Base-by-base conservation (phyloP, 2,797 vertebrate genomes). In the Enteromius paludinosus region DNA sequence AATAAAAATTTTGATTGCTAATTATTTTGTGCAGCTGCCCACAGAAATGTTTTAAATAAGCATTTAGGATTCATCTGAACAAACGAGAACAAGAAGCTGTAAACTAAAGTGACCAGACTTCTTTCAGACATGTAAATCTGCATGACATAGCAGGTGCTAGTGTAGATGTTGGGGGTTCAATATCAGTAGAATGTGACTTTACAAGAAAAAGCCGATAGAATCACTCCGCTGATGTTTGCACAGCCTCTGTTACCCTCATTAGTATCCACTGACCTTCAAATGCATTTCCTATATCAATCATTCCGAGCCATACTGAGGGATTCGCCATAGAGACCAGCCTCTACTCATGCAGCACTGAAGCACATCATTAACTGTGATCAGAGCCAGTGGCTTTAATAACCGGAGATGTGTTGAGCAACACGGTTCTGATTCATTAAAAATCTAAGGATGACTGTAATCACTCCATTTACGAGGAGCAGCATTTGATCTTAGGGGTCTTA, bases 251-350 rank as follows among this genome's bases (percentile, higher is more conserved):
- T 79, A 41, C n/a, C 28, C 76, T 38, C 23, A 62, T 66, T 38
- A 78, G n/a, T 54, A 62, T 25, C 47, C 77, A 41, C n/a, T 79
- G 77, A 79, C 77, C 77, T 69, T 79, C 64, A 69, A 12, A 38
- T 79, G n/a, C 15, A 28, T 79, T 79, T 69, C 47, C 45, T 68
- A 52, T 66, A 68, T 79, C 45, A 54, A 28, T 79, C 64, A 41
- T 79, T 68, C 64, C 7, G 9, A 56, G 49, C 0, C 15, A 69
- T 69, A 68, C 64, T 11, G 8, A 30, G 38, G 47, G 47, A 72
- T 52, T 72, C 20, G 28, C 28, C 70, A 35, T n/a, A 17, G 47
- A 76, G 73, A 76, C 35, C 38, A 45, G 11, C 9, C 15, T 45
- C 5, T 28, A 62, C 74, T 28, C 25, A 18, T 18, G 74, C 64